Percentiles rank a stretch among this genome's conserved stretches.
Evolutionary conservation across 23 tunicate species (phyloP).

Genomic region (Diplosoma virens): DNA sequence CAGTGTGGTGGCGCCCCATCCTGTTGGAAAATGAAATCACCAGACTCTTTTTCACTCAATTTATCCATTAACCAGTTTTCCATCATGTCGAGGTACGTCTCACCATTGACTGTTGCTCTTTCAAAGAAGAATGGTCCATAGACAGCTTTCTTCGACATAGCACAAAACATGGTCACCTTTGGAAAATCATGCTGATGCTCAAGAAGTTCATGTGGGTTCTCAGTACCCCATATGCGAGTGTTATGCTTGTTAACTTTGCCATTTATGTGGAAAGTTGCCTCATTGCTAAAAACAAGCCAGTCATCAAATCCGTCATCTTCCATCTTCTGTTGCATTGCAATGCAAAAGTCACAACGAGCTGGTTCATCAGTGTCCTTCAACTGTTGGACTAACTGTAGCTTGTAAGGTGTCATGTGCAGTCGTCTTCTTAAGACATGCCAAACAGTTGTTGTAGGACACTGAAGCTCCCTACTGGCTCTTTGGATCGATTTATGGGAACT

Average conservation of each 20-base stretch:
- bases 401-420: too few species aligned
- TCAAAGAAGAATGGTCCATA: too few species aligned
- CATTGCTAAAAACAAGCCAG: background rate
- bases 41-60: too few species aligned
- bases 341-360: slow-evolving; percentile 7
- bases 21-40: slow-evolving; percentile 16
- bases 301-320: slow-evolving; percentile 17
- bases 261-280: background rate
- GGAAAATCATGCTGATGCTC: slow-evolving; percentile 6
- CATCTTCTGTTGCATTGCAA: slow-evolving; percentile 10
- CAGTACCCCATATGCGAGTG: slow-evolving; percentile 15
- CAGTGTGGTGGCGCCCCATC: slow-evolving; percentile 37
- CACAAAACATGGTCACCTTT: slow-evolving; percentile 6
- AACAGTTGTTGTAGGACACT: too few species aligned
- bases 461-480: too few species aligned
- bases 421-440: too few species aligned
- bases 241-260: slow-evolving; percentile 19
- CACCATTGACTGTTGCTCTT: too few species aligned
- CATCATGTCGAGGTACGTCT: too few species aligned
- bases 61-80: too few species aligned
- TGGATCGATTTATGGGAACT: too few species aligned
- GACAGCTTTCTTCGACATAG: too few species aligned
- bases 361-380: slow-evolving; percentile 16
- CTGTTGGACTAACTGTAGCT: slow-evolving; percentile 20
- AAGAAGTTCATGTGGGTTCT: slow-evolving; percentile 19